Conservation (phyloP, 2,888 invertebrate genomes). For the Scaptomyza flava region DNA sequence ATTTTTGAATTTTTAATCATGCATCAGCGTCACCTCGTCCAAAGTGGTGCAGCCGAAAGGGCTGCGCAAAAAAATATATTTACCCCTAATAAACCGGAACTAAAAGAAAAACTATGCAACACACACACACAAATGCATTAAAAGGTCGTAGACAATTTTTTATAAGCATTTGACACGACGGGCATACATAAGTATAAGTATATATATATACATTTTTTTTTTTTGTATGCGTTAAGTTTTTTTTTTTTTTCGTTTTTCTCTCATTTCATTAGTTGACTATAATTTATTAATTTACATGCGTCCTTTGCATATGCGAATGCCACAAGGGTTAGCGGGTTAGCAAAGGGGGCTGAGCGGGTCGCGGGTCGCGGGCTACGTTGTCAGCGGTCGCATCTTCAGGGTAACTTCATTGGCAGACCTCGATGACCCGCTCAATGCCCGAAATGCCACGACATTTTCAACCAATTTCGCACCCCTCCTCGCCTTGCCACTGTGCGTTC, state of each 20-base stretch:
- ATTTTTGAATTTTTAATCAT: constrained; percentile 56
- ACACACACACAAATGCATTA: constrained; percentile 17
- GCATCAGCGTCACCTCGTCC: constrained; percentile 67
- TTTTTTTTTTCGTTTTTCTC: constrained; percentile 23
- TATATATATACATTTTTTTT: constrained; percentile 9
- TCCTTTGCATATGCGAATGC: constrained; percentile 72
- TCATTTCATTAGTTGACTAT: constrained; percentile 74
- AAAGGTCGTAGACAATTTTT: constrained; percentile 76
- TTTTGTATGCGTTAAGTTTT: too few relatives aligned
- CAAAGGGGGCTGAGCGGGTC: constrained; percentile 10
- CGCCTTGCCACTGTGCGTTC: constrained; percentile 7
- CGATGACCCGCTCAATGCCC: constrained; percentile 58
- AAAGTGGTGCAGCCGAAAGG: constrained; percentile 71
- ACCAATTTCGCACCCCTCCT: constrained; percentile 53
- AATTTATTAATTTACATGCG: constrained; percentile 79
- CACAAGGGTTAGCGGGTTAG: constrained; percentile 54
- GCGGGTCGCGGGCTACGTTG: constrained; percentile 29
- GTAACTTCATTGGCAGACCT: constrained; percentile 69
- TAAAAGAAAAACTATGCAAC: constrained; percentile 63
- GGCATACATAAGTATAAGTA: constrained; percentile 25
- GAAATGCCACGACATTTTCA: constrained; percentile 48
- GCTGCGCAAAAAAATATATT: constrained; percentile 58
- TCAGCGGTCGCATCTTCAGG: constrained; percentile 72
- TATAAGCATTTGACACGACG: constrained; percentile 71
- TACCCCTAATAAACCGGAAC: constrained; percentile 79